These are phyloP conservation scores for Gymnothorax javanicus DNA, from an alignment of 2,797 vertebrate genomes.

Conservation along the genomic window DNA sequence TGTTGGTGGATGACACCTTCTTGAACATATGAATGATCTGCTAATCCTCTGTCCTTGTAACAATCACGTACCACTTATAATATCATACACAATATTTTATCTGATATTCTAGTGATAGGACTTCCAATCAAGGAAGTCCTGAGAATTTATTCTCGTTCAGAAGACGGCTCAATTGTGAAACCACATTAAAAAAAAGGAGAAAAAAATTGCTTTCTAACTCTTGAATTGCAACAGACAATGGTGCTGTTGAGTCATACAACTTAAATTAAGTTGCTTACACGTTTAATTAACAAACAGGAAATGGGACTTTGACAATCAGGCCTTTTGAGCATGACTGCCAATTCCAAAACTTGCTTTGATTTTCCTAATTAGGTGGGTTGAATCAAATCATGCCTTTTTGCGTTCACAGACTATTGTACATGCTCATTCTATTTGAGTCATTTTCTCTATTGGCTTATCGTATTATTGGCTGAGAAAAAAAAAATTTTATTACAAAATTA, in stretches of 20 bases:
- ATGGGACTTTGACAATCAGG: background rate
- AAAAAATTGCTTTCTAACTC: background rate
- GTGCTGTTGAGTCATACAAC: background rate
- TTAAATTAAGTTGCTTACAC: background rate
- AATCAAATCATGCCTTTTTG: background rate
- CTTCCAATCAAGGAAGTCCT: background rate
- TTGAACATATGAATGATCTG: slow-evolving; percentile 75
- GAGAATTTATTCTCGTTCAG: background rate
- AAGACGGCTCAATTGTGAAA: background rate
- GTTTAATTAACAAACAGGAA: background rate
- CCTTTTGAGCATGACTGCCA: background rate
- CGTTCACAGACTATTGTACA: background rate
- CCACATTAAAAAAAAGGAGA: background rate
- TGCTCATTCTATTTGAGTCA: background rate
- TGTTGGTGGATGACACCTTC: slow-evolving; percentile 85
- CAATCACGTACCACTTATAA: background rate
- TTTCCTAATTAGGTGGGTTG: background rate
- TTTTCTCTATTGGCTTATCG: background rate
- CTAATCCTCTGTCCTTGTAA: slow-evolving; percentile 56
- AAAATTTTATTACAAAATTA: too few relatives aligned
- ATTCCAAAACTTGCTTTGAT: background rate
- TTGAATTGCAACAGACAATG: background rate
- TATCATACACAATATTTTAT: background rate
- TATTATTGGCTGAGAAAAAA: background rate
- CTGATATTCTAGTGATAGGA: background rate